These are phyloP conservation scores for Vanessa tameamea DNA, from an alignment of 1,140 invertebrate species.

Conservation along the genomic window DNA sequence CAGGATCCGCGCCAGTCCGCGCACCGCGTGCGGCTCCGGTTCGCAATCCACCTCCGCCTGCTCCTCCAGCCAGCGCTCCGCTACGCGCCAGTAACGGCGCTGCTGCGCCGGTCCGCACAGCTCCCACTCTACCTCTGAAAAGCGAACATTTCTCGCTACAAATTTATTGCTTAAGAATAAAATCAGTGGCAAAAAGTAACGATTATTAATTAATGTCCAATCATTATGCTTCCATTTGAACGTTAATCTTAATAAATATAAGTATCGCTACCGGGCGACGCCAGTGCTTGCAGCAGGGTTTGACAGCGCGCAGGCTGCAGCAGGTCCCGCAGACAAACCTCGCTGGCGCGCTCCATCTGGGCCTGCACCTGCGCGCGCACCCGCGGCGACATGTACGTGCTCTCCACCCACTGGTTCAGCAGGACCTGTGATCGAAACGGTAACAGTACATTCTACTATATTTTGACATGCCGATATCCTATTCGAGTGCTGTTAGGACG, in stretches of 20 bases:
- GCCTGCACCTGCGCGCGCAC: constrained; percentile 60
- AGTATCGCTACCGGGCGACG: not conserved
- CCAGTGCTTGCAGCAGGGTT: constrained; percentile 45
- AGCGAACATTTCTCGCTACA: not conserved
- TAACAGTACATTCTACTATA: too few species aligned
- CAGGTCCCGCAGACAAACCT: constrained; percentile 51
- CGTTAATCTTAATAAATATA: not conserved
- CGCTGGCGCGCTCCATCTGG: constrained; percentile 66
- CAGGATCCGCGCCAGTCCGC: constrained; percentile 70
- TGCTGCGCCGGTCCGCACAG: constrained; percentile 83
- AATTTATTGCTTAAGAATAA: too few species aligned
- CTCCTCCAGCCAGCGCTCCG: constrained; percentile 61
- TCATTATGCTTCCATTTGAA: not conserved
- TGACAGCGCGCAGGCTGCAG: constrained; percentile 40
- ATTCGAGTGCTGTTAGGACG: too few species aligned
- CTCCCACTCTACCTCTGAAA: constrained; percentile 80
- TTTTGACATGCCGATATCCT: too few species aligned
- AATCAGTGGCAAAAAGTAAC: too few species aligned
- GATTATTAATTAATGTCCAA: too few species aligned
- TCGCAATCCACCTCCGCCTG: constrained; percentile 79
- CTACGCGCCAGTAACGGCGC: constrained; percentile 82
- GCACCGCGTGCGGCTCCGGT: constrained; percentile 67
- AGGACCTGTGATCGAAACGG: constrained; percentile 28
- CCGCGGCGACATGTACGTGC: constrained; percentile 65
- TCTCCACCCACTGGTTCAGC: constrained; percentile 57